Conservation (phyloP, 2,113 vertebrate genomes). For the Hyla sarda region DNA sequence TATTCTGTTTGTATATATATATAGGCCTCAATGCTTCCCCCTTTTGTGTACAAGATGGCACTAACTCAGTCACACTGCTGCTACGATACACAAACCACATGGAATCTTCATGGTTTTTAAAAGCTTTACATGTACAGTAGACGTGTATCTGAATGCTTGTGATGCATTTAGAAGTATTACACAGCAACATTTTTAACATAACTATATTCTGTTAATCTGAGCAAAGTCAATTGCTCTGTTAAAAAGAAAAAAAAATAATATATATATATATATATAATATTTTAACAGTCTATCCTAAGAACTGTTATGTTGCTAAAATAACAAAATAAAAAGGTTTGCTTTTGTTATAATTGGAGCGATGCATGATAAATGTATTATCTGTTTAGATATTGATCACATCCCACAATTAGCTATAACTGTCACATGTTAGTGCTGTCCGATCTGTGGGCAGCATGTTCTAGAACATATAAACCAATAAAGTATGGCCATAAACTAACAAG, state of each 20-base stretch:
- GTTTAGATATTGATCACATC: no score
- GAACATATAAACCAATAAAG: no score
- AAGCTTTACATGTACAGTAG: conserved; percentile 36
- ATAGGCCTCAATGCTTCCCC: neutral
- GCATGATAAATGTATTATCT: neutral
- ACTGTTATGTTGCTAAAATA: conserved; percentile 42
- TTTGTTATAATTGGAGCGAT: conserved; percentile 15
- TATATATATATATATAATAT: neutral
- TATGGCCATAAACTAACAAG: no score
- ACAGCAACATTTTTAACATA: conserved; percentile 62
- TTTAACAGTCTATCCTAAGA: neutral
- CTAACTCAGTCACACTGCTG: conserved; percentile 15
- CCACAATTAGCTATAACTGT: no score
- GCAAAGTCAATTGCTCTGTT: neutral
- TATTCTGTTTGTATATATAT: neutral
- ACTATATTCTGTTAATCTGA: neutral
- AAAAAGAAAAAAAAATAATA: neutral
- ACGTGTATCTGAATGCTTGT: conserved; percentile 14
- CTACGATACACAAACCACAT: neutral
- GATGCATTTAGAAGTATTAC: conserved; percentile 24
- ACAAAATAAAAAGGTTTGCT: neutral
- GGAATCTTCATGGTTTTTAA: conserved; percentile 25
- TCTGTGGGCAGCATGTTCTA: no score
- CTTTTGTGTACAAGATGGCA: neutral
- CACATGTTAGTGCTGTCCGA: no score